A percentile compares a stretch with the other conserved stretches of the same genome.
These are phyloP conservation scores for Umimayanthus chanpuru DNA, from an alignment of 92 coral and sea anemone genomes.

Conservation along the genomic window DNA sequence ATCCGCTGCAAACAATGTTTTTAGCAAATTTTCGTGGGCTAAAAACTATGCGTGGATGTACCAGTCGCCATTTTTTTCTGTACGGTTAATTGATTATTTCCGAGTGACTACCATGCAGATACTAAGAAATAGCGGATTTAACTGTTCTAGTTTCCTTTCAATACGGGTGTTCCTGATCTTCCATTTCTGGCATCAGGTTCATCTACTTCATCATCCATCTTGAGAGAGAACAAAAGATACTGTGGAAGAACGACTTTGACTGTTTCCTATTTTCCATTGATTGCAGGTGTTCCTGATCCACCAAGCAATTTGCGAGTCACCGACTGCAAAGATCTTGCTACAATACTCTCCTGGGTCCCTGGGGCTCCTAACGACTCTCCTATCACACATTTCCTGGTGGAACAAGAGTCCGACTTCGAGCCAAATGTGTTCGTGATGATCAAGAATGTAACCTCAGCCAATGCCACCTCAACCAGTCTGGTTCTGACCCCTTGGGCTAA, in stretches of 20 bases:
- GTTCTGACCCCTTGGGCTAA: constrained; percentile 70
- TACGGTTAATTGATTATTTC: too few relatives aligned
- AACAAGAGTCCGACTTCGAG: constrained; percentile 60
- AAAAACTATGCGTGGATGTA: too few relatives aligned
- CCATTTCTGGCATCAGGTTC: neutral
- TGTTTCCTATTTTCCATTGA: neutral
- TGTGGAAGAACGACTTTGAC: too few relatives aligned
- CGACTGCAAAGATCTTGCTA: neutral
- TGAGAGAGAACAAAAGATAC: too few relatives aligned
- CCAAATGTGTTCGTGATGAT: constrained; percentile 50
- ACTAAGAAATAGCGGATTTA: too few relatives aligned
- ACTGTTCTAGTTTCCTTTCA: too few relatives aligned
- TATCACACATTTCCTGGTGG: constrained; percentile 73
- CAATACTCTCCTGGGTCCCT: constrained; percentile 71
- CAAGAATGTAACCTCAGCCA: constrained; percentile 56
- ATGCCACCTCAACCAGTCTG: constrained; percentile 21
- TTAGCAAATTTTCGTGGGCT: too few relatives aligned
- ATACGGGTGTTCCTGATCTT: constrained; percentile 68
- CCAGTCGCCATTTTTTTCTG: too few relatives aligned
- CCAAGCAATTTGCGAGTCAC: constrained; percentile 48
- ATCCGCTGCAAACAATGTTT: too few relatives aligned
- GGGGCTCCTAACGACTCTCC: constrained; percentile 63
- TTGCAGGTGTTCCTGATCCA: constrained; percentile 67
- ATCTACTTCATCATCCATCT: too few relatives aligned
- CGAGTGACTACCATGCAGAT: too few relatives aligned